phyloP scores from a whole-genome alignment of 2,888 invertebrate genomes.

The Stenchaetothrips biformis region DNA sequence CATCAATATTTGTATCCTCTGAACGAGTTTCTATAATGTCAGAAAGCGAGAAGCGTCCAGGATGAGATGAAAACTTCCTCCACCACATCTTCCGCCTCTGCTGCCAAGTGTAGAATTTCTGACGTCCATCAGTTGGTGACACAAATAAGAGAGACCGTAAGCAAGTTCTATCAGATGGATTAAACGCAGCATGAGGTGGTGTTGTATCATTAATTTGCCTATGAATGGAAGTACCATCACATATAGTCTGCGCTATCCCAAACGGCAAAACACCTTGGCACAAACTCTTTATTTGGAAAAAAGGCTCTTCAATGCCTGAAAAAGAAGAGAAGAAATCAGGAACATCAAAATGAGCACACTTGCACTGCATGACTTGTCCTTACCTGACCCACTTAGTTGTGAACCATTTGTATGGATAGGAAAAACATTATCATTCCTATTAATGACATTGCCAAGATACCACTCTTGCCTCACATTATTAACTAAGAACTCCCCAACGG shows the following conservation, averaged over 20 bases:
- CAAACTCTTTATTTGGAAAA: conserved; percentile 40
- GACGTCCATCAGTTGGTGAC: conserved; percentile 43
- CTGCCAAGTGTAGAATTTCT: conserved; percentile 69
- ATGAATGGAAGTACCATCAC: neutral
- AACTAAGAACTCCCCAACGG: conserved; percentile 51
- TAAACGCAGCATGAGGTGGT: conserved; percentile 28
- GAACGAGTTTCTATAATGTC: conserved; percentile 51
- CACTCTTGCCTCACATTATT: conserved; percentile 56
- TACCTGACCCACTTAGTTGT: neutral
- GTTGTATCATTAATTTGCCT: conserved; percentile 2
- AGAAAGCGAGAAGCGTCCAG: conserved; percentile 62
- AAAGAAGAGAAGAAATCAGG: neutral
- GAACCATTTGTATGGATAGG: conserved; percentile 36
- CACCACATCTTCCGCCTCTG: conserved; percentile 78
- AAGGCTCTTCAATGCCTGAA: conserved; percentile 36
- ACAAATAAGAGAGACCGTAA: conserved; percentile 38
- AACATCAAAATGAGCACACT: too few species aligned
- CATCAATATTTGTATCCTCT: conserved; percentile 41
- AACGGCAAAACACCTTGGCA: conserved; percentile 47
- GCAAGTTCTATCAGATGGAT: conserved; percentile 34
- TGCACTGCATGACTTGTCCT: neutral
- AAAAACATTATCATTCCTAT: conserved; percentile 51
- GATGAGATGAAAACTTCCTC: conserved; percentile 72
- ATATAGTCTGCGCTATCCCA: conserved; percentile 46
- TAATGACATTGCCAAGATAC: conserved; percentile 49